phyloP scores from a whole-genome alignment of 2,888 invertebrate species.

The Sminthurides aquaticus region DNA sequence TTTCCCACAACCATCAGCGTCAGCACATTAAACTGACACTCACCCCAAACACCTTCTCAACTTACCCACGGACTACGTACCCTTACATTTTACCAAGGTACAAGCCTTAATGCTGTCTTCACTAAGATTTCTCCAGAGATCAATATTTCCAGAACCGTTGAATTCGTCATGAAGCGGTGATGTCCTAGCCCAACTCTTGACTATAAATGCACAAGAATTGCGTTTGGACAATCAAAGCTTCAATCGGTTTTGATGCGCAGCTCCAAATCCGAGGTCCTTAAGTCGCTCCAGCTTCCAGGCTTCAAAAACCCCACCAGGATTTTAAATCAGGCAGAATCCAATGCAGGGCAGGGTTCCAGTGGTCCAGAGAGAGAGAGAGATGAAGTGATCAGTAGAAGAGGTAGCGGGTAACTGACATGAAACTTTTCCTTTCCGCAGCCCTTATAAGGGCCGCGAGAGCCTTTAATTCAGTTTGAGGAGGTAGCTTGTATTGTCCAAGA shows the following conservation, averaged over 20 bases:
- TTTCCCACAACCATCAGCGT: background rate
- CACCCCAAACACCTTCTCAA: too few relatives aligned
- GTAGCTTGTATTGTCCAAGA: background rate
- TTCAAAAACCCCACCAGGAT: background rate
- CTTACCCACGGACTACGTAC: too few relatives aligned
- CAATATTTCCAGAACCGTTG: too few relatives aligned
- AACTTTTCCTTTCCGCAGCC: background rate
- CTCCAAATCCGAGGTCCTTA: background rate
- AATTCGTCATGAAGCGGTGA: slow-evolving; percentile 49
- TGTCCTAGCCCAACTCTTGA: slow-evolving; percentile 60
- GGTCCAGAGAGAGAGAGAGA: background rate
- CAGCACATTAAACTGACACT: background rate
- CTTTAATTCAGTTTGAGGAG: background rate
- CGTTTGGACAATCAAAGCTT: slow-evolving; percentile 62
- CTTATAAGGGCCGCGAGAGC: background rate
- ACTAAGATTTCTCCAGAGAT: too few relatives aligned
- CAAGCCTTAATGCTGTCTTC: too few relatives aligned
- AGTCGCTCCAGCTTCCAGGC: background rate
- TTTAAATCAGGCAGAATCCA: background rate
- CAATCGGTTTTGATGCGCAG: slow-evolving; percentile 17
- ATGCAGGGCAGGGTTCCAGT: too few relatives aligned
- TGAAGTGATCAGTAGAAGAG: background rate
- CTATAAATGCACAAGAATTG: slow-evolving; percentile 55
- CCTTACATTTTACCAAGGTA: too few relatives aligned
- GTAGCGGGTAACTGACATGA: background rate